Evolutionary conservation across 2,888 invertebrate genomes (phyloP), one percentile per base, ranked within the genome.

Genomic region (Ophion ellenae): DNA sequence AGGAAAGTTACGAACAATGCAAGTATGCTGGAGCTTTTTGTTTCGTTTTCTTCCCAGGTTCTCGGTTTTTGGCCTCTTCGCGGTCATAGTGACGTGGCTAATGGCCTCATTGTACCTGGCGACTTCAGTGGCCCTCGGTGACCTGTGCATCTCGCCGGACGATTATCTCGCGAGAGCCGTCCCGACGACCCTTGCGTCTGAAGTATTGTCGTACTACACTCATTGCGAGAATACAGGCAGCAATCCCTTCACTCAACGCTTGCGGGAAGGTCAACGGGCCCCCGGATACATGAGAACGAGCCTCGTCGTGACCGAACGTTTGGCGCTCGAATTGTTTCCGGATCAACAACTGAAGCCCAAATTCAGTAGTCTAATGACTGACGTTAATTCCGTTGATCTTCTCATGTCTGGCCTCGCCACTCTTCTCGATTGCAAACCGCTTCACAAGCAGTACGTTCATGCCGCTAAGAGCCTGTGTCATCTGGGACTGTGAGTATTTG

Each of bases 61-160:
- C 90, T 98, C 98, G 87, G 98, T 98, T 40, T 97, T 98, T 94
- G 97, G 97, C 66, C 94, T 97, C 32, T 95, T 99, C 91, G 98
- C 98, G 57, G 97, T 99, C 59, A 97, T 98, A 88, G 96, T 97
- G 82, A 98, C 98, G 87, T 99, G 98, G 97, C 95, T 98, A 90
- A 97, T 98, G 95, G 97, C 97, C 77, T 98, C 98, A 81, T 94
- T 98, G 86, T 98, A 98, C 94, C 95, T 98, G 87, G 97, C 97
- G 74, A 96, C 97, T 45, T 96, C 97, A 81, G 98, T 98, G 92
- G 98, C 97, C 47, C 96, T 97, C 69, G 97, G 97, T 70, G 98
- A 98, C 94, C 96, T 98, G 32, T 98, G 98, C 94, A 96, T 97
- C 90, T 97, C 97, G 89, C 98, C 98, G 10, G 97, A 98, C 90